phyloP scores from a whole-genome alignment of 2,888 invertebrate genomes.

The Campaea margaritaria region DNA sequence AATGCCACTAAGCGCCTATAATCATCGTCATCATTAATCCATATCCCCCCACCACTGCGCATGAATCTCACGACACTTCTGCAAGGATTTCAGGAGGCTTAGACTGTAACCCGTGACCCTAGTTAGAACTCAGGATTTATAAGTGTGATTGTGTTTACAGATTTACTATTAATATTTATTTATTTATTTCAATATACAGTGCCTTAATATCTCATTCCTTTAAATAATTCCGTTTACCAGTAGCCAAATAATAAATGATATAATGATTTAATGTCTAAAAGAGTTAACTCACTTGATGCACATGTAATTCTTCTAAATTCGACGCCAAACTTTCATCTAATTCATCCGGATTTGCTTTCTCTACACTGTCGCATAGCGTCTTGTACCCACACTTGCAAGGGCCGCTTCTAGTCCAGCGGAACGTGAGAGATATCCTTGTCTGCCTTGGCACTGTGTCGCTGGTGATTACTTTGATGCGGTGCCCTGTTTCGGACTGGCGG shows the following conservation, averaged over 20 bases:
- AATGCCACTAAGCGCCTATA: neutral
- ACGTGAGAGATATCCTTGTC: conserved; percentile 93
- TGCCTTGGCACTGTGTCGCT: conserved; percentile 55
- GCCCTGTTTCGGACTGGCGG: conserved; percentile 61
- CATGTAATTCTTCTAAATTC: conserved; percentile 90
- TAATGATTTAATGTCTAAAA: too few species aligned
- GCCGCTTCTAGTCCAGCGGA: conserved; percentile 86
- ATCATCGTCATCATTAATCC: too few species aligned
- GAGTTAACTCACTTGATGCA: conserved; percentile 86
- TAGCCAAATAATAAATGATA: too few species aligned
- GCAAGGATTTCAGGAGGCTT: too few species aligned
- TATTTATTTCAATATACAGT: too few species aligned
- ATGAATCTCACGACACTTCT: too few species aligned
- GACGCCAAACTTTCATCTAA: conserved; percentile 83
- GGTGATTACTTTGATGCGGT: conserved; percentile 57
- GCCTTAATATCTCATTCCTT: too few species aligned
- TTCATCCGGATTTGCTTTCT: conserved; percentile 41
- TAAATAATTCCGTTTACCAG: neutral
- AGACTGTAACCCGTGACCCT: too few species aligned
- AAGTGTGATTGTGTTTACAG: too few species aligned
- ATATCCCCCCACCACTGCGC: too few species aligned
- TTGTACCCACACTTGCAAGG: conserved; percentile 87
- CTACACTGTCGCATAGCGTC: conserved; percentile 88
- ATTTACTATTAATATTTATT: too few species aligned
- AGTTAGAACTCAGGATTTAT: too few species aligned